Base-by-base conservation (phyloP, 2,888 invertebrate genomes). In the Altica lythri region DNA sequence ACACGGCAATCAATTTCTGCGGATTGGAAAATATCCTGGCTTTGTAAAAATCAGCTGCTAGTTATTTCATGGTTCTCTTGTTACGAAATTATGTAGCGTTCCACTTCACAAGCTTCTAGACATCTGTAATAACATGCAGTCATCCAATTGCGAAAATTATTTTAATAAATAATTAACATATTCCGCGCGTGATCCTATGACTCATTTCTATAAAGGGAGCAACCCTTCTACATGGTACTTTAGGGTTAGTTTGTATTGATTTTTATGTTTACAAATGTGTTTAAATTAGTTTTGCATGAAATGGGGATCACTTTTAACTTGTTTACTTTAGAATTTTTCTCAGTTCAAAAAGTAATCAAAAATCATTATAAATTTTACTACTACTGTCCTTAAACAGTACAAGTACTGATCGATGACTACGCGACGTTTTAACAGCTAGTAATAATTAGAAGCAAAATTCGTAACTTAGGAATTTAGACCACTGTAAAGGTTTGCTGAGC, bases 11-110 rank as follows among this genome's bases (percentile, higher is more conserved):
- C 16, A 43, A 43, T 10, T 17, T 2, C 6, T 6, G 29, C 29
- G 10, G 17, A 44, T 44, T 44, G 44, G 18, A 44, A 44, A 44
- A 44, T 32, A 32, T 44, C 19, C 44, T 44, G 19, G 12, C n/a
- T 30, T 12, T 30, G 30, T 18, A 18, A 10, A 30, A 4, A n/a
- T 43, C 12, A 16, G 5, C 29, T 10, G 27, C 17, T 17, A n/a
- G 29, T 43, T 43, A 44, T 44, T 44, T 32, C 44, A 44, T 32
- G 44, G 18, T n/a, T 44, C 4, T 10, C n/a, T 17, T 29, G 30
- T 6, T 29, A 18, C 8, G 5, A 13, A 32, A 44, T 44, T 30
- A 32, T 10, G 17, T 5, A 19, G 2, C 30, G 44, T 32, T 44
- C 32, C 18, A 44, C 44, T 10, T 29, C 17, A 16, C n/a, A 10